Base-by-base conservation (phyloP, 2,797 vertebrate genomes). In the Meda fulgida region DNA sequence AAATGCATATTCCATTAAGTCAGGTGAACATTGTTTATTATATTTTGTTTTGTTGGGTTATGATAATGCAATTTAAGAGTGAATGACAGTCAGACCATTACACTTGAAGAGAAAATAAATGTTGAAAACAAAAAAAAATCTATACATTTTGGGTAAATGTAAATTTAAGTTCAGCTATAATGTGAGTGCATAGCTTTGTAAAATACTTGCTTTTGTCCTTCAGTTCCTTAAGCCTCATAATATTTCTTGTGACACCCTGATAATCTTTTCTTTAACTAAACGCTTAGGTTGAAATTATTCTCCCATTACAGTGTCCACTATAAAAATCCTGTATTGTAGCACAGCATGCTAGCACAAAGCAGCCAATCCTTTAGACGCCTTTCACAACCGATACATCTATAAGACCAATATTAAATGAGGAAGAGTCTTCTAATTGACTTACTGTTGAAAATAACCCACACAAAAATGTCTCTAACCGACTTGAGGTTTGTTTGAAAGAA, bases 1-100 rank as follows among this genome's bases (percentile, higher is more conserved):
- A 95, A 96, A 94, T 92, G 94, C 94, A 94, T 94, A 95, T 95
- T 96, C 94, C 95, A 96, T 95, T 96, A 95, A 95, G 93, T 95
- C 94, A 95, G 94, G 94, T 95, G 93, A 95, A 95, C 94, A 94
- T 94, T 93, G 92, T 94, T 95, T 94, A 95, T 94, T 93, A 93
- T 93, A 94, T 95, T 92, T 91, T 91, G 90, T 92, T 94, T 95
- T 92, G 92, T 94, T 94, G 92, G 72, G 91, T 92, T 93, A 95
- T 94, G 94, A 94, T 96, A 94, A 95, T 95, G 93, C 92, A 94
- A 95, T 95, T 95, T 94, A 94, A 95, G 93, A 94, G 92, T 92
- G 93, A 95, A 96, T 95, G 88, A 92, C 93, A 94, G 94, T 93
- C 91, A 92, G 92, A 85, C 92, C 89, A 90, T 92, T 92, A 90